Conservation (phyloP, 2,888 invertebrate genomes). For the Xanthia icteritia region DNA sequence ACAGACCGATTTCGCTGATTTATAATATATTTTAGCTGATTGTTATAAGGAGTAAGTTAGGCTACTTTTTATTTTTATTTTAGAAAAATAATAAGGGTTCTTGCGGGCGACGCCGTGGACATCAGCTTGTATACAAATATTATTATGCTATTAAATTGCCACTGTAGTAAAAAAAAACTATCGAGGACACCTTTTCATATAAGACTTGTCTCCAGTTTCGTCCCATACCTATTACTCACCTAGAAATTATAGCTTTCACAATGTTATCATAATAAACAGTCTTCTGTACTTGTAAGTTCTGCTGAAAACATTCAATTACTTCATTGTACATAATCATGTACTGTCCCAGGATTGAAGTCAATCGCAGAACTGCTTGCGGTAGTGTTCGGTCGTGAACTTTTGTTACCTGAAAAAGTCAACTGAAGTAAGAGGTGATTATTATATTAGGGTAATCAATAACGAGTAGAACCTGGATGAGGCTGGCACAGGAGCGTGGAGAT, state of each 20-base stretch:
- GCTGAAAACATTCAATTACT: slow-evolving; percentile 74
- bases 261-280: slow-evolving; percentile 72
- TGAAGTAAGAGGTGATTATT: background rate
- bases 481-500: background rate
- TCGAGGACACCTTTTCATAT: background rate
- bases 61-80: too few relatives aligned
- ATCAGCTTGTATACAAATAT: background rate
- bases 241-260: slow-evolving; percentile 72
- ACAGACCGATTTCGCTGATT: too few relatives aligned
- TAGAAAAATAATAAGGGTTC: too few relatives aligned
- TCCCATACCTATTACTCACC: slow-evolving; percentile 67
- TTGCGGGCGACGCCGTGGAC: too few relatives aligned
- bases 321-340: slow-evolving; percentile 79
- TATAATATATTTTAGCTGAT: too few relatives aligned
- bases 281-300: slow-evolving; percentile 84
- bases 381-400: slow-evolving; percentile 76
- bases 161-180: background rate
- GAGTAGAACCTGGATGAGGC: background rate
- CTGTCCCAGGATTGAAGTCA: slow-evolving; percentile 74
- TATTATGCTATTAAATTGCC: background rate
- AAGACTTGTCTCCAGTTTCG: background rate
- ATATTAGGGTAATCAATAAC: background rate
- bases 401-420: slow-evolving; percentile 65
- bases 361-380: slow-evolving; percentile 74
- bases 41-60: too few relatives aligned